These are phyloP conservation scores for Idris sp. DNA, from an alignment of 1,140 invertebrate genomes.

Conservation along the genomic window DNA sequence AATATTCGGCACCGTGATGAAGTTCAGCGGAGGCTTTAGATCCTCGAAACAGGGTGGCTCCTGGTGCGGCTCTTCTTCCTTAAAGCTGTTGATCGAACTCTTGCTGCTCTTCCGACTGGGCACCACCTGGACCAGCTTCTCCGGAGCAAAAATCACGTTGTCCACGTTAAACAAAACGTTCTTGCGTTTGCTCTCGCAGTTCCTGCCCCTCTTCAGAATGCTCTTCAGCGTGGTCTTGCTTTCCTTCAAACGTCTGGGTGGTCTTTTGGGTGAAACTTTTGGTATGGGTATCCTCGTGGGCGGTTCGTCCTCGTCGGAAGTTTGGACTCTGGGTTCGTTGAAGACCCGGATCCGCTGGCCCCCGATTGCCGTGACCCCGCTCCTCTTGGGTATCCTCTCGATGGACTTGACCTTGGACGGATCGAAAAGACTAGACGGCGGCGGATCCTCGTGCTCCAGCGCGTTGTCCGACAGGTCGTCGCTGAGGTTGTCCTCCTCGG, in stretches of 20 bases:
- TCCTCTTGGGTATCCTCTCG: slow-evolving; percentile 72
- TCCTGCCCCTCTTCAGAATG: slow-evolving; percentile 78
- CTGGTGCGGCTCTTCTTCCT: slow-evolving; percentile 47
- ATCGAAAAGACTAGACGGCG: slow-evolving; percentile 64
- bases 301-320: slow-evolving; percentile 66
- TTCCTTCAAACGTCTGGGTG: slow-evolving; percentile 73
- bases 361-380: slow-evolving; percentile 74
- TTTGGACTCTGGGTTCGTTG: slow-evolving; percentile 70
- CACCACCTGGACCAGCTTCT: slow-evolving; percentile 68
- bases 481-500: slow-evolving; percentile 73
- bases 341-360: slow-evolving; percentile 77
- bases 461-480: slow-evolving; percentile 80
- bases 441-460: slow-evolving; percentile 70
- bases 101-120: slow-evolving; percentile 64
- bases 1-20: slow-evolving; percentile 77
- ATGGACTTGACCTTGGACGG: slow-evolving; percentile 75
- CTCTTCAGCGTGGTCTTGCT: slow-evolving; percentile 73
- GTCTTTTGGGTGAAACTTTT: slow-evolving; percentile 76
- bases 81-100: slow-evolving; percentile 56
- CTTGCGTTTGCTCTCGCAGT: slow-evolving; percentile 71
- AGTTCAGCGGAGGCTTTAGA: slow-evolving; percentile 52
- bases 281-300: slow-evolving; percentile 74
- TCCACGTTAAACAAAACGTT: slow-evolving; percentile 75
- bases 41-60: slow-evolving; percentile 51
- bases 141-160: slow-evolving; percentile 76